Evolutionary conservation across 1,140 invertebrate species (phyloP).

Genomic region (Delia radicum): DNA sequence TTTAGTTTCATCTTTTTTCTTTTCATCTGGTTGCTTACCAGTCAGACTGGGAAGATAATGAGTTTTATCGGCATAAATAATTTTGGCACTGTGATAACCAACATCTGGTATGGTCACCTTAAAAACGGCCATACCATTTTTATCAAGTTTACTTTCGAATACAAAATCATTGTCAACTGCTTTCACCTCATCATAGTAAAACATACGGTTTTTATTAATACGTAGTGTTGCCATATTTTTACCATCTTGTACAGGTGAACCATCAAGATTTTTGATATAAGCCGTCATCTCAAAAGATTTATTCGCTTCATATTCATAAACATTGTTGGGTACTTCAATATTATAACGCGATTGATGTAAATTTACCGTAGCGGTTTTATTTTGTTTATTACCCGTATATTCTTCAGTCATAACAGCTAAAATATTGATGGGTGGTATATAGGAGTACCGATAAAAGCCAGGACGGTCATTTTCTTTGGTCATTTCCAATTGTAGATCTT

Average conservation of each 20-base stretch:
- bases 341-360: constrained; percentile 81
- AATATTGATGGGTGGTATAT: constrained; percentile 61
- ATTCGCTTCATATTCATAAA: constrained; percentile 84
- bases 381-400: constrained; percentile 73
- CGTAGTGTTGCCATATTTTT: constrained; percentile 60
- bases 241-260: constrained; percentile 66
- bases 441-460: constrained; percentile 57
- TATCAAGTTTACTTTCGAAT: constrained; percentile 3
- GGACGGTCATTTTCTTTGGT: not conserved
- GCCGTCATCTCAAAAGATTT: constrained; percentile 78
- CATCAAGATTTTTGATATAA: constrained; percentile 60
- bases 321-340: constrained; percentile 77
- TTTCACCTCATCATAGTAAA: not conserved
- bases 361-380: constrained; percentile 70
- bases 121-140: constrained; percentile 69
- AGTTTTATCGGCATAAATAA: constrained; percentile 25
- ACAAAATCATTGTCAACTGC: not conserved
- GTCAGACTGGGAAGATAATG: not conserved
- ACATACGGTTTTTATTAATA: not conserved
- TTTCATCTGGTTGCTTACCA: not conserved
- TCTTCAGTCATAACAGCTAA: constrained; percentile 76
- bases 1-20: not conserved
- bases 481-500: constrained; percentile 54
- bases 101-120: constrained; percentile 58
- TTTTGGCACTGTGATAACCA: constrained; percentile 22